Evolutionary conservation across 2,797 vertebrate species (phyloP), one percentile per base, ranked within the genome.

Genomic region (Hoplostethus atlanticus): DNA sequence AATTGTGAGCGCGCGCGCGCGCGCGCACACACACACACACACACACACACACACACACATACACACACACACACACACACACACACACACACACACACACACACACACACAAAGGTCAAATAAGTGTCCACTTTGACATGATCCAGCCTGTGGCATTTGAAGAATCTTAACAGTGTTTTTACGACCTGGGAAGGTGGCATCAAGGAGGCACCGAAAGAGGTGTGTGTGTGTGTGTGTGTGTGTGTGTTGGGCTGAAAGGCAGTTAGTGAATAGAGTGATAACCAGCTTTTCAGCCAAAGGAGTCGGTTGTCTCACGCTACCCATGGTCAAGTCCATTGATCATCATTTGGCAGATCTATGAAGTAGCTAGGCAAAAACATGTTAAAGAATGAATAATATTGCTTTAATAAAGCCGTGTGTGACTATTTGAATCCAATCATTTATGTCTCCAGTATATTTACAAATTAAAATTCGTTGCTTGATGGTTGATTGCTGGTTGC

Each of bases 161-260:
- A 64, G 90, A 91, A 87, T 92, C 75, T 82, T 87, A 87, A 84
- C 77, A 71, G 71, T 25, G 15, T 77, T 83, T 89, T 87, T 87
- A 89, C 52, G 21, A 68, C 62, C 52, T 57, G 59, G 5, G 30
- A 68, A 86, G 73, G 64, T 71, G 77, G 81, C 77, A 76, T 87
- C 71, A 87, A 84, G 69, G 74, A 70, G 77, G 28, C 63, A 76
- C 59, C 44, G 48, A 54, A 48, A 48, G 71, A 64, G 69, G 50
- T 67, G 31, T n/a, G 34, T 51, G 64, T 65, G 52, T 58, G 52
- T 57, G 47, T 30, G 61, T 63, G 34, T 47, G 48, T 47, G 48
- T 53, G 64, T 60, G 56, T 70, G 31, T 44, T 42, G 3, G 16
- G 25, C n/a, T 56, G 36, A 15, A 40, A 7, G 21, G 3, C 50